A percentile compares a stretch with the other conserved stretches of the same genome.
phyloP scores from a whole-genome alignment of 2,797 vertebrate genomes.

The Diglossa cyanea region DNA sequence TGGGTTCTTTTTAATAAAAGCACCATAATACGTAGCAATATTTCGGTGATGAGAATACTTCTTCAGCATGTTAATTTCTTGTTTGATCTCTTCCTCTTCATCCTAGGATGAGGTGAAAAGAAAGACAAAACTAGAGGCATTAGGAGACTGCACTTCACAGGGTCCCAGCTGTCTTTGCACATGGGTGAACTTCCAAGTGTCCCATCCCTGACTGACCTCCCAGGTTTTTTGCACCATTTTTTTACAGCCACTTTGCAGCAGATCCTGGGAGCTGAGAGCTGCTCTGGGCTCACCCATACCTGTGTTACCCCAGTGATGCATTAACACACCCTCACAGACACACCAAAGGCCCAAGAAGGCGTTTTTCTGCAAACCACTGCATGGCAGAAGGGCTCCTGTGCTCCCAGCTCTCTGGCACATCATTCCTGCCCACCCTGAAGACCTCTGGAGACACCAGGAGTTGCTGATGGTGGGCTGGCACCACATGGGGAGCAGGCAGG shows the following conservation, averaged over 20 bases:
- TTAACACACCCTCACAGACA: not conserved
- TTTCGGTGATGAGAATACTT: conserved; percentile 98
- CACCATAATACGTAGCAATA: conserved; percentile 97
- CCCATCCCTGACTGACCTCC: not conserved
- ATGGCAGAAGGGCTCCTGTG: not conserved
- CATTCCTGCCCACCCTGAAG: not conserved
- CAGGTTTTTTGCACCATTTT: not conserved
- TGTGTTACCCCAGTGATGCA: not conserved
- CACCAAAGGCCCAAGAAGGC: not conserved
- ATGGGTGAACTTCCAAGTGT: not conserved
- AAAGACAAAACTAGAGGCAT: not conserved
- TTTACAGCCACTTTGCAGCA: not conserved
- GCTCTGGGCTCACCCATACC: not conserved
- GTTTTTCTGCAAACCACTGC: not conserved
- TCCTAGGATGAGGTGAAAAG: conserved; percentile 75
- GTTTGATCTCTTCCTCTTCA: conserved; percentile 99
- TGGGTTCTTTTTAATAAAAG: conserved; percentile 97
- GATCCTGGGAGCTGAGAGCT: not conserved
- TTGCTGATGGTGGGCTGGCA: not conserved
- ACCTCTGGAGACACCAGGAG: not conserved
- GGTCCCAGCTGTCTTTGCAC: not conserved
- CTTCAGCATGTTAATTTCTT: conserved; percentile 98
- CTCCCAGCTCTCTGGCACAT: not conserved
- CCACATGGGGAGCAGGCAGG: not conserved
- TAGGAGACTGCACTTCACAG: not conserved